Conservation (phyloP, 1,140 invertebrate species). For the Aphidius ervi region DNA sequence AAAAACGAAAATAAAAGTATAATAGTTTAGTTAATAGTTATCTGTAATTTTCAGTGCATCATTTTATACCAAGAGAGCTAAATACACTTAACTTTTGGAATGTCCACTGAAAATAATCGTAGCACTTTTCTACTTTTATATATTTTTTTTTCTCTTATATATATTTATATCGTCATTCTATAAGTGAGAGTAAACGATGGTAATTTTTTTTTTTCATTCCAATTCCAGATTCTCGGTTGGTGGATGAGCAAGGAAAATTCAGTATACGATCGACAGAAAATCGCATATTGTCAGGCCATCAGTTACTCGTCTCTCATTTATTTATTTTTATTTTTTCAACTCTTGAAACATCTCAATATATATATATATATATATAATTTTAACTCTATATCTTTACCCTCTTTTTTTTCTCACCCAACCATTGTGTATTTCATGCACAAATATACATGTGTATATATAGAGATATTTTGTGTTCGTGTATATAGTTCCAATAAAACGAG, state of each 20-base stretch:
- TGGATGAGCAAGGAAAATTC: conserved; percentile 32
- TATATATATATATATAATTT: not conserved
- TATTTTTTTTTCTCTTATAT: too few relatives aligned
- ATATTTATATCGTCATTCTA: too few relatives aligned
- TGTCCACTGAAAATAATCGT: conserved; percentile 6
- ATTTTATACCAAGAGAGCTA: too few relatives aligned
- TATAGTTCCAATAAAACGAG: conserved; percentile 52
- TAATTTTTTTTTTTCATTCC: conserved; percentile 19
- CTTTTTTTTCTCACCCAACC: conserved; percentile 10
- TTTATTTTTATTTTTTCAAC: conserved; percentile 15
- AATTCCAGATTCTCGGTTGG: conserved; percentile 8
- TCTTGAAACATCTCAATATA: conserved; percentile 21
- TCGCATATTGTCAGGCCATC: conserved; percentile 45
- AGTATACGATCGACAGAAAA: conserved; percentile 30
- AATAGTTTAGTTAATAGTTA: too few relatives aligned
- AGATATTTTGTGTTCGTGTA: conserved; percentile 43
- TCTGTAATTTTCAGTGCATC: too few relatives aligned
- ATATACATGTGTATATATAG: conserved; percentile 7
- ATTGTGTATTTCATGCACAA: not conserved
- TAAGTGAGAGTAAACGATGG: not conserved
- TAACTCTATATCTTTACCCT: conserved; percentile 20
- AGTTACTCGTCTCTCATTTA: conserved; percentile 28
- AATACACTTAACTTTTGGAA: too few relatives aligned
- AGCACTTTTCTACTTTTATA: conserved; percentile 17
- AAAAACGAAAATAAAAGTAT: too few relatives aligned